Evolutionary conservation across 2,888 invertebrate genomes (phyloP), one percentile per base, ranked within the genome.

Genomic region (Tigriopus californicus): DNA sequence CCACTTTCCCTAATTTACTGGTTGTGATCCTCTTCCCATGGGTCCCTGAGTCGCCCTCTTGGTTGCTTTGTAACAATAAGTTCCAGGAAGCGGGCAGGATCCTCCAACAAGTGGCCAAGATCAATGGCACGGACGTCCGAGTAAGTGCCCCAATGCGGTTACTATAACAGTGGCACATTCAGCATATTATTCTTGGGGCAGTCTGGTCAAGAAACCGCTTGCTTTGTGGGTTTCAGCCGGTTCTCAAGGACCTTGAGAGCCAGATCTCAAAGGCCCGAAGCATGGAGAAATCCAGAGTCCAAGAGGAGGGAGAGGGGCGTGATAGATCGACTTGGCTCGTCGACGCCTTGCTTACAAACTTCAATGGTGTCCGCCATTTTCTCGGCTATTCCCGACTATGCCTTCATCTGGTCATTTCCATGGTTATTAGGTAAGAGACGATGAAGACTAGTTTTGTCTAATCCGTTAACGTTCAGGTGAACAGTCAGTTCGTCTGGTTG

Each of bases 1-100:
- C 11, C 24, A 13, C 24, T 5, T 47, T 24, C 11, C 47, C 24
- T 13, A 47, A 22, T 20, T 47, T 24, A 11, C 24, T 47, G 11
- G 24, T 11, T 24, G 24, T 47, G 10, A 18, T 47, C 11, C 18
- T 47, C 12, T 20, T 47, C 24, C 47, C 47, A 47, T 62, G 56
- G 57, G 58, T 64, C n/a, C 64, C 64, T 0, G 64, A 64, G 48
- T 64, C 64, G 8, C 56, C 62, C 0, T 63, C 62, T 0, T 64
- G 64, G 64, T 61, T 63, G n/a, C 51, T 63, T 1, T 47, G 60
- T 13, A 41, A 52, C 24, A 60, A 62, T 5, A 24, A 57, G 13
- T 25, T 13, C 13, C 33, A 57, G 33, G 52, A 47, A 13, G 62
- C 62, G 6, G 22, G 20, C 2, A 24, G 24, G n/a, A 54, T 60